phyloP scores from a whole-genome alignment of 2,113 vertebrate species.

The Mionectes macconnelli region DNA sequence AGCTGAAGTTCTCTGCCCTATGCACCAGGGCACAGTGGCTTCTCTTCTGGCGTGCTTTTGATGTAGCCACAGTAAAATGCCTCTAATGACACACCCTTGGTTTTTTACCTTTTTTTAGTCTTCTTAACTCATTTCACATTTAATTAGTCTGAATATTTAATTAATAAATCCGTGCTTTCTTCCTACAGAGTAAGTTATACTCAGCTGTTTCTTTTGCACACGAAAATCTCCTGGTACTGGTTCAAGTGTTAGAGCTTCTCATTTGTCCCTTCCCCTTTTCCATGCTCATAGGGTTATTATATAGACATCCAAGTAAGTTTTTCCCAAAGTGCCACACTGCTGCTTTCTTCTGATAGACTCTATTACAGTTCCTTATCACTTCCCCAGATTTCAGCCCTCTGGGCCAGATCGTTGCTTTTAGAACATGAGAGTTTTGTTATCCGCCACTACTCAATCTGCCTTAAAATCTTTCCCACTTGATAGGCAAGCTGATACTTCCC shows the following conservation, averaged over 20 bases:
- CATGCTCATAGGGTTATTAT: background rate
- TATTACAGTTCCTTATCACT: slow-evolving; percentile 24
- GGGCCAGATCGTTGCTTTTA: slow-evolving; percentile 29
- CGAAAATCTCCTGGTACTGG: background rate
- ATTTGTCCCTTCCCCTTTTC: background rate
- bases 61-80: background rate
- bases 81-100: background rate
- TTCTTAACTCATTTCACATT: background rate
- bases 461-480: slow-evolving; percentile 17
- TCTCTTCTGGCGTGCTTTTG: background rate
- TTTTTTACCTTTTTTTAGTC: fast-evolving
- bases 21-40: background rate
- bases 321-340: background rate
- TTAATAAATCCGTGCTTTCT: background rate
- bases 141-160: background rate
- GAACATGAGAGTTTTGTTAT: background rate
- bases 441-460: background rate
- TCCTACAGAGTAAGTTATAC: background rate
- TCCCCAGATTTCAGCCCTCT: slow-evolving; percentile 42
- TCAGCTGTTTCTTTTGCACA: background rate
- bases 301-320: background rate
- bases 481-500: slow-evolving; percentile 18
- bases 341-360: background rate
- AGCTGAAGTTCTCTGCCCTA: background rate
- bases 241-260: background rate